Evolutionary conservation across 2,888 invertebrate genomes (phyloP), one percentile per base, ranked within the genome.

Genomic region (Calliphora vomitoria): DNA sequence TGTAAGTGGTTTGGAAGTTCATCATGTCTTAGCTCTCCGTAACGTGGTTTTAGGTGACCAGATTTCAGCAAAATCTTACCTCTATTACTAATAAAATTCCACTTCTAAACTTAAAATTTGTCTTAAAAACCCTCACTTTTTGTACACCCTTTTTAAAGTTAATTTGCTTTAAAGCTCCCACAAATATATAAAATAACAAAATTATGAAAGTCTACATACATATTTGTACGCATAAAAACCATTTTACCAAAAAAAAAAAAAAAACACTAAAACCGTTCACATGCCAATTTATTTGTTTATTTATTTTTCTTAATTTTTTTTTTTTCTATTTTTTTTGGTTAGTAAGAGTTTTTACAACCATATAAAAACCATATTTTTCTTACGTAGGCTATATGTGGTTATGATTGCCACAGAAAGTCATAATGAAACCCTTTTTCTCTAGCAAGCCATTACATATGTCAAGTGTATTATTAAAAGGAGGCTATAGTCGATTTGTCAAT

Each of bases 391-490:
- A 69, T 69, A 69, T 69, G 41, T 72, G 62, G 53, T 72, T 81
- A 72, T 64, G 41, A 81, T 44, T 72, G 64, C 53, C 31, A 35
- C 25, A 44, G 25, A 25, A 81, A 81, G 55, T 4, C 71, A 55
- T 31, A 64, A 64, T 55, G 18, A 25, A 81, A 72, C 53, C 72
- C 72, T 72, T 81, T 41, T 81, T 50, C 20, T 18, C 53, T 71
- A 35, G n/a, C 31, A 53, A 38, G n/a, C 8, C 8, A 41, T 66
- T 8, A 15, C 68, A 68, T 41, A 11, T 66, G 25, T 25, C 38
- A 71, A 55, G 31, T 10, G 11, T 38, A 4, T 5, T 20, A 3
- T 3, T 5, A 18, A 41, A 10, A 15, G 35, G 18, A 64, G 64
- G 38, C 41, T 55, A 20, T 66, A 15, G n/a, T 10, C 38, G 55